These are phyloP conservation scores for Holcopasites calliopsidis DNA, from an alignment of 1,140 invertebrate species.

Conservation along the genomic window DNA sequence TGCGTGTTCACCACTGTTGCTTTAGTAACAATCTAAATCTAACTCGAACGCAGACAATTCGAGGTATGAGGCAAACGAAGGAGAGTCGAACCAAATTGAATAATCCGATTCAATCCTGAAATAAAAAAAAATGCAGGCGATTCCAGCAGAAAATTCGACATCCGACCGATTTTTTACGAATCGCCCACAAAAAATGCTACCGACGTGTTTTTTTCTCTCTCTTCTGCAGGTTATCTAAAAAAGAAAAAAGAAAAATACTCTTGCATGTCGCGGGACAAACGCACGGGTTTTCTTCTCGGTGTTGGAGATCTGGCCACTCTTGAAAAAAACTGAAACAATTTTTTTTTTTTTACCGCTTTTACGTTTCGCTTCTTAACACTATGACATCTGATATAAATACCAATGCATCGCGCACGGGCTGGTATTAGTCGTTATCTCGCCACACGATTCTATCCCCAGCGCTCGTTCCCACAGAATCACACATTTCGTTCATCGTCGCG, in stretches of 20 bases:
- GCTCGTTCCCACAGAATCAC: background rate
- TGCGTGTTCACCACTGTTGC: background rate
- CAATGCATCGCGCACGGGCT: constrained; percentile 13
- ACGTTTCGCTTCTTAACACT: constrained; percentile 38
- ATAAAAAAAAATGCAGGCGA: no score
- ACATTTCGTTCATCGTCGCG: background rate
- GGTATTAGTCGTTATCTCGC: constrained; percentile 1
- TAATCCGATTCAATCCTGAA: background rate
- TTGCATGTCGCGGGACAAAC: constrained; percentile 21
- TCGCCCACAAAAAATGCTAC: no score
- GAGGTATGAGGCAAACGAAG: no score
- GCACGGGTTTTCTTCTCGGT: constrained; percentile 60
- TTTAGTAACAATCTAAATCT: constrained; percentile 24
- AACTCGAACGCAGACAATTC: background rate
- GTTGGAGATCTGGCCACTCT: constrained; percentile 77
- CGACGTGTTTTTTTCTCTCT: no score
- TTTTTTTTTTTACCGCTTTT: constrained; percentile 7
- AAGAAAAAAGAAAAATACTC: no score
- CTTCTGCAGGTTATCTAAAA: constrained; percentile 1
- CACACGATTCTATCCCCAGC: background rate
- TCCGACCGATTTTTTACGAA: background rate
- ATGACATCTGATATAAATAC: constrained; percentile 5
- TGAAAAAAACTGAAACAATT: constrained; percentile 57
- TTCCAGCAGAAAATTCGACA: no score
- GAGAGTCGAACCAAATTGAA: background rate